Evolutionary conservation across 1,140 invertebrate genomes (phyloP).

Genomic region (Trissolcus basalis): DNA sequence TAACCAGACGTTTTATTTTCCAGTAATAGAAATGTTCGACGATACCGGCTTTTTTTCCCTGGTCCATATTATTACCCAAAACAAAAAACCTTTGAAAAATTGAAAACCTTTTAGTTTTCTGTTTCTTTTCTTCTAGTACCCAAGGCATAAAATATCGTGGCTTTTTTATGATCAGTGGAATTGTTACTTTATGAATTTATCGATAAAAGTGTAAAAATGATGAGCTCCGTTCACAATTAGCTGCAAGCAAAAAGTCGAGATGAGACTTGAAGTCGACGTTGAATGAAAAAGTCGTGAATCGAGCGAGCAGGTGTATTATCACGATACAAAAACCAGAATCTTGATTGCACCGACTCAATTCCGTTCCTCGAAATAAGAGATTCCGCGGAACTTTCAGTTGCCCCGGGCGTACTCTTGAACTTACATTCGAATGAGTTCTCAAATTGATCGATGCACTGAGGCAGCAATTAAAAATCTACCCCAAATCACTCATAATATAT

Average conservation of each 20-base stretch:
- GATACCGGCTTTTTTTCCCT: background rate
- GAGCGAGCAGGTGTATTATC: slow-evolving; percentile 57
- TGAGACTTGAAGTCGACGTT: slow-evolving; percentile 33
- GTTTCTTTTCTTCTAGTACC: no score
- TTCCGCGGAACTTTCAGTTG: slow-evolving; percentile 27
- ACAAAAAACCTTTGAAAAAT: no score
- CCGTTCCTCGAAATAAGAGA: slow-evolving; percentile 33
- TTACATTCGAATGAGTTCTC: background rate
- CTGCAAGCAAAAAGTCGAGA: slow-evolving; percentile 23
- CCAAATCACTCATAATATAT: no score
- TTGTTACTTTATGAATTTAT: no score
- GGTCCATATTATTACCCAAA: background rate
- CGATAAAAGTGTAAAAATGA: slow-evolving; percentile 12
- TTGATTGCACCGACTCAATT: slow-evolving; percentile 46
- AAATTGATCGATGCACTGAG: no score
- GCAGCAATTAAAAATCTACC: background rate
- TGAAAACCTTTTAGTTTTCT: no score
- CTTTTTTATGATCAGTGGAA: no score
- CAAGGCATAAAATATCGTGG: no score
- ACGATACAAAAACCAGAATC: slow-evolving; percentile 55
- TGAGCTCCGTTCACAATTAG: slow-evolving; percentile 23
- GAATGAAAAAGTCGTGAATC: slow-evolving; percentile 57
- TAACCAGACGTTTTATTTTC: slow-evolving; percentile 18
- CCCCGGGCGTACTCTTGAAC: background rate
- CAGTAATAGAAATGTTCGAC: slow-evolving; percentile 14